These are phyloP conservation scores for Augochlorella aurata DNA, from an alignment of 2,888 invertebrate genomes.

Conservation along the genomic window DNA sequence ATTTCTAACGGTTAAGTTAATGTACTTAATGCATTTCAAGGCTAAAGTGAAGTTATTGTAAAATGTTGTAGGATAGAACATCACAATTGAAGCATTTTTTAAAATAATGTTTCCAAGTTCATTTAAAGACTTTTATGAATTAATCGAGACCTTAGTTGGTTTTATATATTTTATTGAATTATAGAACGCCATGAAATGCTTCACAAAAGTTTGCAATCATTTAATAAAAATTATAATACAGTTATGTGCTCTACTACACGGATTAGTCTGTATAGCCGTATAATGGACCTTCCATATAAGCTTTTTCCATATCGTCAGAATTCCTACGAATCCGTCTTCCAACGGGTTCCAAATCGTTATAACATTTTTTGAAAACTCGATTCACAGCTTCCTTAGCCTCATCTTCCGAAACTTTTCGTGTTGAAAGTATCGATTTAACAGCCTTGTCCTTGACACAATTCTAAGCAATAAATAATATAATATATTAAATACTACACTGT, in stretches of 20 bases:
- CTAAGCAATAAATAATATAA: constrained; percentile 81
- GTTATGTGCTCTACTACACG: background rate
- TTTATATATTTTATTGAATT: background rate
- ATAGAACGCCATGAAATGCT: background rate
- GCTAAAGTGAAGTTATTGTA: no score
- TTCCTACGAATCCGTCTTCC: constrained; percentile 90
- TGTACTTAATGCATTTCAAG: no score
- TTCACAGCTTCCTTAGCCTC: constrained; percentile 91
- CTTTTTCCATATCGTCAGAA: constrained; percentile 89
- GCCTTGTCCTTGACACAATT: constrained; percentile 96
- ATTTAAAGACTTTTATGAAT: background rate
- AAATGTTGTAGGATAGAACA: no score
- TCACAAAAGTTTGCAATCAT: background rate
- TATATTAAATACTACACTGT: constrained; percentile 3
- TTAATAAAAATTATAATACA: background rate
- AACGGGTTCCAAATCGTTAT: constrained; percentile 95
- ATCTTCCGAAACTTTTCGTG: constrained; percentile 87
- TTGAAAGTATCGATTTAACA: constrained; percentile 90
- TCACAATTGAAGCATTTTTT: no score
- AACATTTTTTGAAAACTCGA: constrained; percentile 94
- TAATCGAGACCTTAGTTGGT: background rate
- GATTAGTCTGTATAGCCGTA: constrained; percentile 87
- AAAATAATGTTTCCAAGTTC: background rate
- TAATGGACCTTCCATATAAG: constrained; percentile 89
- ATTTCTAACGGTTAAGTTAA: no score